Percentiles rank a stretch among this genome's conserved stretches.
These are phyloP conservation scores for Pachymerium ferrugineum DNA, from an alignment of 2,888 invertebrate genomes.

Conservation along the genomic window DNA sequence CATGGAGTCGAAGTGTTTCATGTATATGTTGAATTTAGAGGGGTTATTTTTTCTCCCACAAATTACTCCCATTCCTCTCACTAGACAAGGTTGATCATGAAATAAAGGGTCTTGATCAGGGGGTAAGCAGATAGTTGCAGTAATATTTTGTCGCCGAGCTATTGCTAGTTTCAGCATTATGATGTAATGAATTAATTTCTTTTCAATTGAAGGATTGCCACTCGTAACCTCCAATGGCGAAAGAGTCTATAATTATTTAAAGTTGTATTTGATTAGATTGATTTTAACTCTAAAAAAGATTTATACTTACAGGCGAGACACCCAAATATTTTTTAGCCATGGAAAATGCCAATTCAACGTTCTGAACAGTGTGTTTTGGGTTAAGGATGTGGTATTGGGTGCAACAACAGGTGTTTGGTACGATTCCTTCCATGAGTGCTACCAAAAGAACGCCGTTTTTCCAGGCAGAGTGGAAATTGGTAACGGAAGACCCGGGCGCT, in stretches of 20 bases:
- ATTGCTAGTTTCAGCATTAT: constrained; percentile 14
- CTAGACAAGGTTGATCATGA: constrained; percentile 32
- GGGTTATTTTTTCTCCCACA: constrained; percentile 35
- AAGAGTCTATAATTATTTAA: background rate
- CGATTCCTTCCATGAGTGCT: constrained; percentile 34
- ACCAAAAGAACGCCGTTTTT: constrained; percentile 35
- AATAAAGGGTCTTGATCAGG: constrained; percentile 3
- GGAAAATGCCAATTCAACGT: constrained; percentile 34
- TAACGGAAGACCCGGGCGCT: constrained; percentile 23
- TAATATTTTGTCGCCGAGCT: background rate
- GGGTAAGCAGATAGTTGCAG: background rate
- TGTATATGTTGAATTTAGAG: constrained; percentile 37
- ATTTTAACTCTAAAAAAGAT: background rate
- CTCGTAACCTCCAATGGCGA: background rate
- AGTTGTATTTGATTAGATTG: background rate
- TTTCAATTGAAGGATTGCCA: background rate
- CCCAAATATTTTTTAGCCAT: constrained; percentile 34
- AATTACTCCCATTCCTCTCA: constrained; percentile 38
- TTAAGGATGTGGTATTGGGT: constrained; percentile 36
- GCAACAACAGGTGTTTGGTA: constrained; percentile 34
- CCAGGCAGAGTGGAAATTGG: constrained; percentile 35
- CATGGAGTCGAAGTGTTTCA: constrained; percentile 28
- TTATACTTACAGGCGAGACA: constrained; percentile 33
- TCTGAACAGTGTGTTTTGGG: constrained; percentile 32
- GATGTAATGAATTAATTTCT: constrained; percentile 31